Percentiles rank a stretch among this genome's conserved stretches.
Evolutionary conservation across 2,797 vertebrate genomes (phyloP).

Genomic region (Megaceryle alcyon): DNA sequence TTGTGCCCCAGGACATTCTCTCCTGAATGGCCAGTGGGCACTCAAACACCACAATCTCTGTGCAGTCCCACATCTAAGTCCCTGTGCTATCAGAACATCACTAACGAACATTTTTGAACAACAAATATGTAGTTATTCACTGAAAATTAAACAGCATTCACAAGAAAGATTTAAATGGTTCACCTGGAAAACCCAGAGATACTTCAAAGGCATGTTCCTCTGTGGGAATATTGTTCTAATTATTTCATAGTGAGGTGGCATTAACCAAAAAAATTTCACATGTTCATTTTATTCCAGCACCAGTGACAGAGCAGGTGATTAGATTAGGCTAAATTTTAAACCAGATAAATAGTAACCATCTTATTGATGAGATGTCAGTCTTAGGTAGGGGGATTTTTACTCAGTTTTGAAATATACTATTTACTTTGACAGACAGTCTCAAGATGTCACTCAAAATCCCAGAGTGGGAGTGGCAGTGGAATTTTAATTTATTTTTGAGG

Average conservation of each 20-base stretch:
- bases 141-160: neutral
- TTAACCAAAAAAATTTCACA: neutral
- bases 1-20: neutral
- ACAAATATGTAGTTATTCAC: neutral
- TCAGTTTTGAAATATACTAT: constrained; percentile 13
- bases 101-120: neutral
- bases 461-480: neutral
- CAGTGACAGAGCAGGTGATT: neutral
- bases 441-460: constrained; percentile 13
- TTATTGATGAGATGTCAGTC: neutral
- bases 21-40: neutral
- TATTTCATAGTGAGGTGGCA: neutral
- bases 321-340: neutral
- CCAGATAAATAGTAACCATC: neutral
- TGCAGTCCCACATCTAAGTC: neutral
- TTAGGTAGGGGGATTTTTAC: neutral
- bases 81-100: neutral
- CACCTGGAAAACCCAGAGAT: neutral
- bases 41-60: neutral
- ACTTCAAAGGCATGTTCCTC: neutral
- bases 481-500: constrained; percentile 33
- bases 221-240: neutral
- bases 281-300: neutral
- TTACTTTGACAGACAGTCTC: constrained; percentile 10
- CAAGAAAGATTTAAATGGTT: neutral